Base-by-base conservation (phyloP, 2,797 vertebrate species). In the Sebastes vulpes region DNA sequence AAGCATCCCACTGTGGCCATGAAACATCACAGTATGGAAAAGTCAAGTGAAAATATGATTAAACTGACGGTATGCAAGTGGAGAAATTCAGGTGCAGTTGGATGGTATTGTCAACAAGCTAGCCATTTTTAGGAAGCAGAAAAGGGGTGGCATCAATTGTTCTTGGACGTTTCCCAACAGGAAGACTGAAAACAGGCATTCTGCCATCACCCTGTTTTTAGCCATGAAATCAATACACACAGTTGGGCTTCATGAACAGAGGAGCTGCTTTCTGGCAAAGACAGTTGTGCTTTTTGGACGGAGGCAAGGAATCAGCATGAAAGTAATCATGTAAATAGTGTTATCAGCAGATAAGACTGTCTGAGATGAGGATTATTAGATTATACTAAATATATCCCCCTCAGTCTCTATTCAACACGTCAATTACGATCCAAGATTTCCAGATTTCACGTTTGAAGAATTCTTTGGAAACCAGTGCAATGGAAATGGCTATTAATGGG, bases 201-300 rank as follows among this genome's bases (percentile, higher is more conserved):
- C 68, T 80, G 85, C 83, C 86, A 86, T 77, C 70, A 64, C 63
- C 78, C 82, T 80, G 81, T 88, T 84, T 92, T 82, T 79, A 90
- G 79, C 86, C 83, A 85, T 92, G 67, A 85, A 89, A 94, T 92
- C 87, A 81, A 91, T 91, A 75, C 75, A 70, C 75, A 77, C 70
- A 73, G 72, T 86, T 74, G 70, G 79, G 65, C 68, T 20, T 58
- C 83, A 80, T 69, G 80, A 90, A 89, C 77, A 81, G 67, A 86
- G 81, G 58, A 79, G 69, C 78, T 54, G 72, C 71, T 86, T 84
- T 78, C 65, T 86, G 89, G 77, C 75, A 84, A 78, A 77, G 35
- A 72, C 23, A 29, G 20, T 26, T 26, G 28, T 78, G 73, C 59
- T 58, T 46, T 79, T 92, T 90, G 77, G 83, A 85, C 9, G 6